Evolutionary conservation across 2,113 vertebrate species (phyloP), one percentile per base, ranked within the genome.

Genomic region (Semnornis frantzii): DNA sequence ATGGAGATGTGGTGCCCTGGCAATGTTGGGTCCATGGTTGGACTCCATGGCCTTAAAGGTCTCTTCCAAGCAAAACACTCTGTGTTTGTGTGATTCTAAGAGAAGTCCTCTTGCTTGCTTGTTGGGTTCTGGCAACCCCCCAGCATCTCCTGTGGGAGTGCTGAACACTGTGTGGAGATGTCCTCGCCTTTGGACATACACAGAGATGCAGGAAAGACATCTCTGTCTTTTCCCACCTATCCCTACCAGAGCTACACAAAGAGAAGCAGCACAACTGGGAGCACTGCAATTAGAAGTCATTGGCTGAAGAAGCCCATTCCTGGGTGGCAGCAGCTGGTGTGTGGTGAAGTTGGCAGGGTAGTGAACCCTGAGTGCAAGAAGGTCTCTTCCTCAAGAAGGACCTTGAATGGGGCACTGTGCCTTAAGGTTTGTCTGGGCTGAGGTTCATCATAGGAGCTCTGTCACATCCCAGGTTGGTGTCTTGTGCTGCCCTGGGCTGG

Each of bases 391-490:
- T 18, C 71, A 9, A 12, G 37, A 54, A 77, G 30, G 19, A 12
- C 37, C 6, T 39, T 20, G 37, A 4, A 8, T 19, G 34, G 15
- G n/a, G 58, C 42, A 21, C 9, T 0, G 0, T 4, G 23, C 2
- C 27, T 48, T 3, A 9, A 66, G 37, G 20, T 27, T 55, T 55
- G 8, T 13, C 10, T 71, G 37, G 1, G 4, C 28, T 9, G 31
- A 33, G 8, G 20, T 42, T 87, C 18, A 19, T 0, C 0, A 3
- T 3, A 10, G 73, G 25, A 57, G 15, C 30, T 80, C 69, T 28
- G 15, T 24, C 19, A 24, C 9, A 14, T 18, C 46, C 8, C 62
- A 65, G 1, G 13, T 5, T 34, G 1, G 30, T 16, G 20, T 55
- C 50, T 25, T 9, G 12, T 33, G 48, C 7, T 82, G 63, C 10